These are phyloP conservation scores for Tragelaphus imberbis DNA, from an alignment of 2,113 vertebrate species.

Conservation along the genomic window DNA sequence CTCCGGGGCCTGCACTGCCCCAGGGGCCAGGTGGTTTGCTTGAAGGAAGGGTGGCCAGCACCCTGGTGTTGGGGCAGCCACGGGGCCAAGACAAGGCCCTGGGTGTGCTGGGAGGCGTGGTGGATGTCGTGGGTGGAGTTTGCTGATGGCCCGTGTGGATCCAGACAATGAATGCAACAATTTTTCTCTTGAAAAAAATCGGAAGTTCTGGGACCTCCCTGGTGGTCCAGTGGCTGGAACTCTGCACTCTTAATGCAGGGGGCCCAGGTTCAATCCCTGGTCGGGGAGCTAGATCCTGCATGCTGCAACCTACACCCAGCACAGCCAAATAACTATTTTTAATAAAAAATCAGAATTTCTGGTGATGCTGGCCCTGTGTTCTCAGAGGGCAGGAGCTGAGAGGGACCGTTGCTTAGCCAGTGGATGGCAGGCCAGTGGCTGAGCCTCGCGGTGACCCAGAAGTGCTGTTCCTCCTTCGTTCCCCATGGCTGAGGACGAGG, in stretches of 20 bases:
- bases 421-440: not conserved
- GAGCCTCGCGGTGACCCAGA: rapidly evolving
- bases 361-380: not conserved
- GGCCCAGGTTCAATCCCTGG: not conserved
- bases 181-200: not conserved
- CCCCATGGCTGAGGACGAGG: not conserved
- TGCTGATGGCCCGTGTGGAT: not conserved
- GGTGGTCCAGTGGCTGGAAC: not conserved
- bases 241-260: not conserved
- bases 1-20: no score
- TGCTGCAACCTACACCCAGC: not conserved
- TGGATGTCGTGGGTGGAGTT: not conserved
- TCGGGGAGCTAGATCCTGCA: not conserved
- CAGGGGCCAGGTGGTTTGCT: not conserved
- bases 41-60: not conserved
- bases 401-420: not conserved
- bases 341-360: not conserved
- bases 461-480: not conserved
- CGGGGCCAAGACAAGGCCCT: not conserved
- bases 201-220: not conserved
- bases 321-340: not conserved
- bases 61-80: not conserved
- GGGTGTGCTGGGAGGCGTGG: not conserved
- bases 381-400: not conserved
- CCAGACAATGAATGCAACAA: rapidly evolving